A percentile compares a stretch with the other conserved stretches of the same genome.
phyloP scores from a whole-genome alignment of 64 coral and sea anemone genomes.

The Anthopleura sola region DNA sequence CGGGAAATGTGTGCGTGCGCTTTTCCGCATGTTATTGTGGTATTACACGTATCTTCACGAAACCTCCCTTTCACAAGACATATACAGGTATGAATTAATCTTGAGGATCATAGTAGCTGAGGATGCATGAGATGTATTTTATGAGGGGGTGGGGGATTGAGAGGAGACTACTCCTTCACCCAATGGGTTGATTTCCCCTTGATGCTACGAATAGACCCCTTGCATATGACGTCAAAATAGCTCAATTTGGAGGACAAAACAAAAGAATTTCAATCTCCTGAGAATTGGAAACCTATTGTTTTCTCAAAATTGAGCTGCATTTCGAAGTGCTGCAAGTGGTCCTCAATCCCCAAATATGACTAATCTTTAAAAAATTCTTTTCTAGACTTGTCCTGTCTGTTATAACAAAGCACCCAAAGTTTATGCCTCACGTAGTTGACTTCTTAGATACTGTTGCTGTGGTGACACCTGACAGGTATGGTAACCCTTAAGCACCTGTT shows the following conservation, averaged over 20 bases:
- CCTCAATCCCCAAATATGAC: too few relatives aligned
- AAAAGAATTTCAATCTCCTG: too few relatives aligned
- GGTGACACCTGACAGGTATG: constrained; percentile 77
- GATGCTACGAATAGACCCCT: too few relatives aligned
- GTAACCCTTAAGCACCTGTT: neutral
- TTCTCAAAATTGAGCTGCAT: too few relatives aligned
- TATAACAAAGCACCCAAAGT: constrained; percentile 74
- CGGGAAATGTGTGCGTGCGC: constrained; percentile 33
- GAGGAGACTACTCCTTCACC: neutral
- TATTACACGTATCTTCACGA: constrained; percentile 56
- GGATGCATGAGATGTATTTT: neutral
- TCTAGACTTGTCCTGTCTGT: constrained; percentile 61
- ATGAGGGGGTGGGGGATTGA: neutral
- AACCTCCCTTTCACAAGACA: constrained; percentile 38
- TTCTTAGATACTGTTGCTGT: constrained; percentile 57
- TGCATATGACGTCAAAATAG: too few relatives aligned
- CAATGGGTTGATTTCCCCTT: too few relatives aligned
- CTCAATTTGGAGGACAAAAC: too few relatives aligned
- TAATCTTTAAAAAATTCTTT: neutral
- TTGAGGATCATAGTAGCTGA: neutral
- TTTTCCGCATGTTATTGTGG: constrained; percentile 42
- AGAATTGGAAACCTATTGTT: too few relatives aligned
- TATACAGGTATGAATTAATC: constrained; percentile 26
- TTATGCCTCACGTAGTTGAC: constrained; percentile 74
- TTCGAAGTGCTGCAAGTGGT: too few relatives aligned